Conservation (phyloP, 2,113 vertebrate genomes). For the Megalops atlanticus region DNA sequence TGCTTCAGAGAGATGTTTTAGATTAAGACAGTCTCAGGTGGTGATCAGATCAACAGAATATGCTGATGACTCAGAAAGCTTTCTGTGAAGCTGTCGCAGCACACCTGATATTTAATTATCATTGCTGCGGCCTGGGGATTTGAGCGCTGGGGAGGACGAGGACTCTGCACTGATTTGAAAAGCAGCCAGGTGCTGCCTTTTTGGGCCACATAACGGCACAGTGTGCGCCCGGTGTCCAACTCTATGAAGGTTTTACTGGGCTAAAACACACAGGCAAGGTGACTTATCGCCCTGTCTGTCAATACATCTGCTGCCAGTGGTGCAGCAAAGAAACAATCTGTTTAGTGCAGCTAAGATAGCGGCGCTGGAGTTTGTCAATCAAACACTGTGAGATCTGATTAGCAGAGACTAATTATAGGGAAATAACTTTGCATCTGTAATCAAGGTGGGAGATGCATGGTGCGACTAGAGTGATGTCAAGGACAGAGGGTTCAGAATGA, state of each 20-base stretch:
- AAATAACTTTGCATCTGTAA: slow-evolving; percentile 54
- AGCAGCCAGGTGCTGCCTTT: background rate
- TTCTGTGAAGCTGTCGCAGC: slow-evolving; percentile 14
- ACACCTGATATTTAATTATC: slow-evolving; percentile 24
- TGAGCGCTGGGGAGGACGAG: background rate
- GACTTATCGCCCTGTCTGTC: slow-evolving; percentile 57
- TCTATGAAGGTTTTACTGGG: slow-evolving; percentile 54
- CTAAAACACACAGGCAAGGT: slow-evolving; percentile 53
- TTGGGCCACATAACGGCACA: background rate
- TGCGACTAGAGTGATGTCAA: background rate
- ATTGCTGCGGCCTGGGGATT: background rate
- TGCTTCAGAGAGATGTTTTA: background rate
- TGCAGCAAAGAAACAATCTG: slow-evolving; percentile 48
- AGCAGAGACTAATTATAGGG: slow-evolving; percentile 68
- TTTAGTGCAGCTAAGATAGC: slow-evolving; percentile 54
- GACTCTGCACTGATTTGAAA: background rate
- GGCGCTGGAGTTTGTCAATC: slow-evolving; percentile 62
- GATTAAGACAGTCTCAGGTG: background rate
- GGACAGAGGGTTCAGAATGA: background rate
- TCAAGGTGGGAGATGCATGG: slow-evolving; percentile 25
- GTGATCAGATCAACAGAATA: slow-evolving; percentile 12
- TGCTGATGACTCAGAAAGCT: slow-evolving; percentile 23
- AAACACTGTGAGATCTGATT: slow-evolving; percentile 61
- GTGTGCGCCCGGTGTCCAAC: background rate
- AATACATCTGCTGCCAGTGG: slow-evolving; percentile 53